Conservation (phyloP, 53 echinoderm and acorn worm genomes). For the Astropecten irregularis region DNA sequence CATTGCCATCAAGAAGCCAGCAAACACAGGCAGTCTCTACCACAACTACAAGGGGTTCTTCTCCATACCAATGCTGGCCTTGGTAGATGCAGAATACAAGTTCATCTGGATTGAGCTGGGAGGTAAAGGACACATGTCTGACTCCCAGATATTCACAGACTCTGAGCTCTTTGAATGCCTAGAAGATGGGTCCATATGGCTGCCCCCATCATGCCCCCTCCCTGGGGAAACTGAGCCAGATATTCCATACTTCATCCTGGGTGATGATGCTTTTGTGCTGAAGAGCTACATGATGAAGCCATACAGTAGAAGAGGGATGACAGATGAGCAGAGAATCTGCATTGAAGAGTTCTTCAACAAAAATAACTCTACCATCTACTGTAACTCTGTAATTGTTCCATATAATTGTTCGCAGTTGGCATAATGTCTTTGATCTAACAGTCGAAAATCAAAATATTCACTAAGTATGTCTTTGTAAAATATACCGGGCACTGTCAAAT, state of each 20-base stretch:
- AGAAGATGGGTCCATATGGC: conserved; percentile 35
- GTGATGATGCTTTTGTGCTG: background rate
- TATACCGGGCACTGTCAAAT: too few relatives aligned
- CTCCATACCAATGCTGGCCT: conserved; percentile 38
- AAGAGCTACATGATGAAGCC: background rate
- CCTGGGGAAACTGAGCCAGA: background rate
- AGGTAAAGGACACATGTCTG: conserved; percentile 10
- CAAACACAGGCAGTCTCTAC: conserved; percentile 22
- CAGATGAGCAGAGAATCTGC: background rate
- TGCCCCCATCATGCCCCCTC: conserved; percentile 46
- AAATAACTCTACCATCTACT: too few relatives aligned
- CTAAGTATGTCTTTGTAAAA: too few relatives aligned
- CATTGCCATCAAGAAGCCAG: conserved; percentile 34
- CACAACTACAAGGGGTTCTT: conserved; percentile 61
- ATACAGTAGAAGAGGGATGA: background rate
- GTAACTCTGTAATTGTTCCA: too few relatives aligned
- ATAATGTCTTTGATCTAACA: too few relatives aligned
- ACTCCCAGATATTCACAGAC: conserved; percentile 55
- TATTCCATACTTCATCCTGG: conserved; percentile 10
- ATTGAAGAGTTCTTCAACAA: too few relatives aligned
- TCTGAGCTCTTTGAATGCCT: conserved; percentile 14
- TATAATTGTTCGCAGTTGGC: too few relatives aligned
- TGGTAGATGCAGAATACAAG: conserved; percentile 61
- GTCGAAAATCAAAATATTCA: too few relatives aligned
- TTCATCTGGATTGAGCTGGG: conserved; percentile 59